Evolutionary conservation across 2,113 vertebrate species (phyloP), one percentile per base, ranked within the genome.

Genomic region (Columba janthina): DNA sequence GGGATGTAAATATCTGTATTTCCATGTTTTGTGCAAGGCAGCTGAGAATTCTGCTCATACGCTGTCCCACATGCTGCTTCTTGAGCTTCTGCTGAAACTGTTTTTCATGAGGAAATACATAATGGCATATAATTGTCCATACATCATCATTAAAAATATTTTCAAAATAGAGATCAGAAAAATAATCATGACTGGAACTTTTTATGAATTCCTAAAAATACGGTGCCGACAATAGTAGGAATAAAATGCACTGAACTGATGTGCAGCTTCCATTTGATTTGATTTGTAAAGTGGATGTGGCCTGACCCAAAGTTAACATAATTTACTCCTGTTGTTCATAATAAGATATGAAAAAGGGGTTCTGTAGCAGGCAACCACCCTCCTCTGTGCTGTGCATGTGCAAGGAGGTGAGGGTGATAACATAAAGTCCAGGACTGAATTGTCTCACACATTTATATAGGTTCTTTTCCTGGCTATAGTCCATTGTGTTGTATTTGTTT

Each of bases 371-470:
- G 4, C 11, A 89, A 1, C 0, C 11, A 10, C 10, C 15, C 13
- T 79, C 10, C 4, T 4, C 15, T 32, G 25, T 25, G 6, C 24
- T 61, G 0, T 57, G 20, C 1, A 1, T 50, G 26, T 48, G 11
- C 20, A 32, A n/a, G 32, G 13, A 53, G 11, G 12, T 18, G 13
- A 16, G 16, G 4, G 2, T 80, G 18, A 12, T 32, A 84, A 21
- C 24, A 25, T 6, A 4, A 70, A 66, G 4, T 77, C 14, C 16
- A 25, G 12, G 28, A 36, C 0, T 58, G 20, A 80, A 21, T 18
- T 53, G 20, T 54, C 31, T 83, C 29, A 46, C 12, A 24, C 10
- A 4, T 60, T 36, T 1, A 0, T 29, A 10, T 15, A 66, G 9
- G 36, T 85, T 64, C 4, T 42, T 53, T 77, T 50, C 46, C 54